Evolutionary conservation across 2,888 invertebrate genomes (phyloP), one percentile per base, ranked within the genome.

Genomic region (Eustalomyia histrio): DNA sequence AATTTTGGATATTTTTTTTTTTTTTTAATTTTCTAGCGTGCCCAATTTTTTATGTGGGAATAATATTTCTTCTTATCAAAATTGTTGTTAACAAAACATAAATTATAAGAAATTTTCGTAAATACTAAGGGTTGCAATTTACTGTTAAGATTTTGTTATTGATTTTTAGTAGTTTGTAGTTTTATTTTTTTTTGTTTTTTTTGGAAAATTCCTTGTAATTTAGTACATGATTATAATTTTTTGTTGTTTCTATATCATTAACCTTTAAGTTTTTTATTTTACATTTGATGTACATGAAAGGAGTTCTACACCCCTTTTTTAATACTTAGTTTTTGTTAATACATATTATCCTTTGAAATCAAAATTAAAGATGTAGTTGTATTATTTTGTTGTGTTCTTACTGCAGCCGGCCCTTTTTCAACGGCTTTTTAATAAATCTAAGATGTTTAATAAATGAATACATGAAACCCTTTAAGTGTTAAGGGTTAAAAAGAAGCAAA

Each of bases 201-300:
- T 47, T 86, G 84, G 43, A 47, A 47, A 47, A 47, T 87, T 86
- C 84, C 84, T 85, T 83, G 83, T 86, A 87, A 86, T 88, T 87
- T 87, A 87, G 87, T 86, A 86, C 85, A 86, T 86, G 88, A 87
- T 87, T 86, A 87, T 84, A 55, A 17, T 64, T 74, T 73, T 71
- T 65, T 35, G 63, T 43, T 85, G 85, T 85, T 86, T 87, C 85
- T 85, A 85, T 84, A 85, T 87, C 85, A 85, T 87, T 88, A 87
- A 87, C 86, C 86, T 87, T 86, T 87, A 85, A 84, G 80, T 83
- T 83, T 72, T 61, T 57, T n/a, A 6, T 55, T 76, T 71, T 61
- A 39, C 35, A 67, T 61, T 67, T 78, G 71, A 74, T 81, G 78
- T 74, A 71, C 58, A 67, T 65, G 43, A 64, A 71, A 58, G 72